Percentiles rank a stretch among this genome's conserved stretches.
Evolutionary conservation across 2,113 vertebrate species (phyloP).

Genomic region (Drymodes brunneopygia): DNA sequence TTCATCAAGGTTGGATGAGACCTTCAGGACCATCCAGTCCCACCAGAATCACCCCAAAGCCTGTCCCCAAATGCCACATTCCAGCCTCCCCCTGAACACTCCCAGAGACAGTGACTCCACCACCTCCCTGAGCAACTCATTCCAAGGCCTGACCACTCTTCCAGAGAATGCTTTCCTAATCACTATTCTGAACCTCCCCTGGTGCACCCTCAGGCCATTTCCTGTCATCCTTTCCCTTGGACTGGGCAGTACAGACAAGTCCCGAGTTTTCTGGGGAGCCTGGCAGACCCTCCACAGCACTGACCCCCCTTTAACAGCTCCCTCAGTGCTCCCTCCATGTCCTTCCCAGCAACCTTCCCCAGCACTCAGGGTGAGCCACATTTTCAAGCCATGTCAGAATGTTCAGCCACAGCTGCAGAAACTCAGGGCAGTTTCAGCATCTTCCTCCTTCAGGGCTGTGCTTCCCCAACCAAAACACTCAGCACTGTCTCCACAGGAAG

Average conservation of each 20-base stretch:
- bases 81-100: not conserved
- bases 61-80: not conserved
- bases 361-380: rapidly evolving
- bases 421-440: not conserved
- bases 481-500: not conserved
- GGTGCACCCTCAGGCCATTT: not conserved
- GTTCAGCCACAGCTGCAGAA: not conserved
- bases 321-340: too few relatives aligned
- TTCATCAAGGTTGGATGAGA: too few relatives aligned
- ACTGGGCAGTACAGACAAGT: not conserved
- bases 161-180: not conserved
- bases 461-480: not conserved
- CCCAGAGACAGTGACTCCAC: not conserved
- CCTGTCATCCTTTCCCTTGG: not conserved
- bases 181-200: not conserved
- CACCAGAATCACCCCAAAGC: not conserved
- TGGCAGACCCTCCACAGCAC: not conserved
- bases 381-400: rapidly evolving
- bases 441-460: not conserved
- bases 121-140: not conserved
- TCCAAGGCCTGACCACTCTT: not conserved
- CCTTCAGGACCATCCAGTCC: not conserved
- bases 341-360: not conserved
- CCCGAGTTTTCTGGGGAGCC: not conserved
- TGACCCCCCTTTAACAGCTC: not conserved